Conservation (phyloP, 2,113 vertebrate species). For the Nematolebias whitei region DNA sequence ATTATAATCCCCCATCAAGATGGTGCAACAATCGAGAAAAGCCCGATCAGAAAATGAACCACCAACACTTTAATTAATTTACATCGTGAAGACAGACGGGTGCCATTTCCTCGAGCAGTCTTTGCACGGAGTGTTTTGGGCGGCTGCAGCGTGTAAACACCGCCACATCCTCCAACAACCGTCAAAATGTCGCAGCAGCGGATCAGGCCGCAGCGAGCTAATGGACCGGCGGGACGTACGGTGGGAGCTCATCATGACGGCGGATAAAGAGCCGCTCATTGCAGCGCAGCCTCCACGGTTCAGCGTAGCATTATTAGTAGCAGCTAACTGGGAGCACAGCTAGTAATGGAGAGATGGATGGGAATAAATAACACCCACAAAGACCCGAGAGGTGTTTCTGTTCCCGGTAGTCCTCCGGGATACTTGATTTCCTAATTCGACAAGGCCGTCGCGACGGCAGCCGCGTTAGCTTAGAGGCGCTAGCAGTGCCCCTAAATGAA, state of each 20-base stretch:
- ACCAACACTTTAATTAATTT: too few relatives aligned
- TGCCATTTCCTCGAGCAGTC: neutral
- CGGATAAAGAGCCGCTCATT: conserved; percentile 63
- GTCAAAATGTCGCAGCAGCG: conserved; percentile 73
- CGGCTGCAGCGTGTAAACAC: conserved; percentile 37
- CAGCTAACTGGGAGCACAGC: neutral
- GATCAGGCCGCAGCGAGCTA: conserved; percentile 60
- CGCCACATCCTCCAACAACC: conserved; percentile 59
- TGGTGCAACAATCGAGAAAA: neutral
- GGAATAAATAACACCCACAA: conserved; percentile 1
- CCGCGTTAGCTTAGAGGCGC: conserved; percentile 47
- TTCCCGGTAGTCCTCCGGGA: conserved; percentile 16
- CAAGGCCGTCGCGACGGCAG: conserved; percentile 59
- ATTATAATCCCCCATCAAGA: neutral
- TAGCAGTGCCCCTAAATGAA: conserved; percentile 48
- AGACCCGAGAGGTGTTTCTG: conserved; percentile 15
- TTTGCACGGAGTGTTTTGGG: conserved; percentile 1
- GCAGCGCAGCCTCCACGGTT: conserved; percentile 13
- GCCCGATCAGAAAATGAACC: too few relatives aligned
- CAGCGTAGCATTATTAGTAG: neutral
- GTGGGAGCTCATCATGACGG: conserved; percentile 53
- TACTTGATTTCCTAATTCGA: conserved; percentile 61
- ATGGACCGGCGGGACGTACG: conserved; percentile 56
- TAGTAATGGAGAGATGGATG: conserved; percentile 18
- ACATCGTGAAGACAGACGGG: neutral